Evolutionary conservation across 2,888 invertebrate species (phyloP), one percentile per base, ranked within the genome.

Genomic region (Ectobius pallidus): DNA sequence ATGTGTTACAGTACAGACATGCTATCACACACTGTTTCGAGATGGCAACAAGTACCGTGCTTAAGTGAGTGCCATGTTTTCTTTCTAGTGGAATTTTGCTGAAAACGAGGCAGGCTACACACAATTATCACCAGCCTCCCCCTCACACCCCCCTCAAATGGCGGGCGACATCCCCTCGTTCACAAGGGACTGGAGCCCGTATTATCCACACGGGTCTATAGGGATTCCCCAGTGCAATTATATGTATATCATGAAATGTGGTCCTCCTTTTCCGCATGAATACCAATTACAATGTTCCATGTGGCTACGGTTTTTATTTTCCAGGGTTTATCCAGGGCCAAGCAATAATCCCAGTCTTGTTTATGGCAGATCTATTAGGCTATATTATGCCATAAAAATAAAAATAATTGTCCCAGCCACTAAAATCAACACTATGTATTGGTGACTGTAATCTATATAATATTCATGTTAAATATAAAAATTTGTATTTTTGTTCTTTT

Each of bases 311-410:
- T 62, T 73, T 74, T 73, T 71, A 70, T 73, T 73, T 73, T 69
- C 71, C 65, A 67, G 68, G 67, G 67, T 44, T 70, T 65, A 44
- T 44, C 44, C 34, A n/a, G 55, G 30, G 46, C 55, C 72, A 46
- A 65, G 72, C 70, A 67, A 70, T 75, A 75, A 75, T 75, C 75
- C 75, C 68, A 9, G 52, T 44, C 68, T 75, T 75, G 75, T 75
- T 75, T 75, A 75, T 75, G 61, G 73, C 73, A 68, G 72, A 75
- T 75, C 75, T 73, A 75, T 75, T 75, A 73, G 73, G 73, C 68
- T 73, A 75, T 75, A 75, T 75, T 75, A 75, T 75, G 73, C 75
- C 75, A 75, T 75, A 73, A 75, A 73, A 75, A 75, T 75, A 73
- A 75, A 75, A 75, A 75, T 73, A 75, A 73, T 73, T 75, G 75